Evolutionary conservation across 2,888 invertebrate genomes (phyloP), one percentile per base, ranked within the genome.

Genomic region (Drosophila birchii): DNA sequence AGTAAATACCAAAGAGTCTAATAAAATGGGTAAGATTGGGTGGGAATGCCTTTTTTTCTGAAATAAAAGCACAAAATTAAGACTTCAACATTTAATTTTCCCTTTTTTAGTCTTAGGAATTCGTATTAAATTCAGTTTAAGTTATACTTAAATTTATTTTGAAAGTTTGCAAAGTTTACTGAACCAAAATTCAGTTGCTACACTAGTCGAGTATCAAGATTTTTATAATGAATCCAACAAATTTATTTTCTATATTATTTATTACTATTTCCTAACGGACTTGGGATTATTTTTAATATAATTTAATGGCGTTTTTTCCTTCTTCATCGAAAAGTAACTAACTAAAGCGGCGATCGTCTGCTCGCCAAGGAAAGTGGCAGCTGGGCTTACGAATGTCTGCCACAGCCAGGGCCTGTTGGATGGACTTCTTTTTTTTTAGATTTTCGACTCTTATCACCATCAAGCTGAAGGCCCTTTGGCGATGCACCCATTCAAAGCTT

Each of bases 401-500:
- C 41, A 11, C 0, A 39, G 39, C n/a, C 39, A n/a, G 2, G 8
- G 23, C 16, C 26, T 16, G 20, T 11, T 32, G 23, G 53, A 11
- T 43, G 43, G 20, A 41, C 41, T 47, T 23, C 36, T 4, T 23
- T 43, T 5, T 16, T 11, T 23, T 5, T 34, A n/a, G 18, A 14
- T 36, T 20, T 51, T 32, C 36, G 34, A 45, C 53, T 55, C 41
- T 60, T 60, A 45, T 59, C 56, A 43, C 41, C 63, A 34, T 43
- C 32, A 29, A 36, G 32, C 36, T 47, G 51, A 43, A 26, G 72
- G 67, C 72, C 67, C 67, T 75, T 63, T 63, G 41, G 20, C 51
- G 49, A 60, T 36, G 62, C 58, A 70, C 49, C 55, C 74, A 73
- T 57, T 64, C 53, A 14, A 56, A 58, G 55, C 34, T 34, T 36